A percentile compares a stretch with the other conserved stretches of the same genome.
Evolutionary conservation across 2,797 vertebrate species (phyloP).

Genomic region (Catostomus latipinnis): DNA sequence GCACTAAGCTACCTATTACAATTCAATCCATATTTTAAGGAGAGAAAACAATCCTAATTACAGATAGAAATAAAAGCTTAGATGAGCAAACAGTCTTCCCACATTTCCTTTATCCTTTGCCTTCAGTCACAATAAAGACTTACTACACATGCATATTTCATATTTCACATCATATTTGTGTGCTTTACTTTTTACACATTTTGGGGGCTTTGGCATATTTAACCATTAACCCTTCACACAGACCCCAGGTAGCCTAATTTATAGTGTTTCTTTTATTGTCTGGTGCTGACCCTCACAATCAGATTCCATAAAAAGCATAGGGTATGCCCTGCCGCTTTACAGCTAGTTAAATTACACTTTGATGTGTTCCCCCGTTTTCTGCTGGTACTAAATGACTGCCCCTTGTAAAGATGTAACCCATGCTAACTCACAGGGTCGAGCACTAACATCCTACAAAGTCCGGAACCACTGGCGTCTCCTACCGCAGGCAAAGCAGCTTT

Average conservation of each 20-base stretch:
- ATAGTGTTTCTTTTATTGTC: conserved; percentile 77
- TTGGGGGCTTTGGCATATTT: conserved; percentile 58
- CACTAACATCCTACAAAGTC: conserved; percentile 64
- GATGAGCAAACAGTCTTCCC: conserved; percentile 46
- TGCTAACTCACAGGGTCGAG: conserved; percentile 77
- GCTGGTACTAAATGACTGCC: conserved; percentile 83
- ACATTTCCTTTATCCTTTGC: conserved; percentile 37
- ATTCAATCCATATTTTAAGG: conserved; percentile 53
- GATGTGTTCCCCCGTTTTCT: conserved; percentile 85
- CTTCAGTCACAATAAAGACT: conserved; percentile 45
- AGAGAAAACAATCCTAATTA: conserved; percentile 64
- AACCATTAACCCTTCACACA: conserved; percentile 68
- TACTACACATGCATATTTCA: neutral
- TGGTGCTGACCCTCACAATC: conserved; percentile 74
- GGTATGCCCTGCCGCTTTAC: conserved; percentile 78
- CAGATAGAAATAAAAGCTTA: conserved; percentile 63
- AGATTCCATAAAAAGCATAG: conserved; percentile 71
- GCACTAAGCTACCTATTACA: conserved; percentile 49
- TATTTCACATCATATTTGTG: conserved; percentile 46
- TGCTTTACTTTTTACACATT: conserved; percentile 54
- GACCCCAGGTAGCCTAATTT: conserved; percentile 71
- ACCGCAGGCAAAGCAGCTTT: conserved; percentile 43
- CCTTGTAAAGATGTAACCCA: conserved; percentile 83
- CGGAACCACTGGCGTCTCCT: conserved; percentile 49
- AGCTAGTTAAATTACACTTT: conserved; percentile 88